A percentile compares a stretch with the other conserved stretches of the same genome.
phyloP scores from a whole-genome alignment of 2,888 invertebrate genomes.

The Clepsis dumicolana region DNA sequence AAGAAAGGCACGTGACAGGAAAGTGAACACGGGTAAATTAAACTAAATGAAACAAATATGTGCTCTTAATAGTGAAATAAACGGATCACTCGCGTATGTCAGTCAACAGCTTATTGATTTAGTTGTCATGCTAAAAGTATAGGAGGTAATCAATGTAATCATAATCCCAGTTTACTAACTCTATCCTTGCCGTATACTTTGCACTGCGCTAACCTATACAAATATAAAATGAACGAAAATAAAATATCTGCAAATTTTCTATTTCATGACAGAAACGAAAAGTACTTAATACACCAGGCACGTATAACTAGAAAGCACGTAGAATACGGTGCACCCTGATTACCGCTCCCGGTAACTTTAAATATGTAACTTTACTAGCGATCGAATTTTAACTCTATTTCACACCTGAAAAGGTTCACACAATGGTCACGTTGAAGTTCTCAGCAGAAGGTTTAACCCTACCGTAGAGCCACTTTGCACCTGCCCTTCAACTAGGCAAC shows the following conservation, averaged over 20 bases:
- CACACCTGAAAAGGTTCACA: constrained; percentile 1
- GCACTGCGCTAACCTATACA: too few species aligned
- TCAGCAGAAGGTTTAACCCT: constrained; percentile 19
- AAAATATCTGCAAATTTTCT: constrained; percentile 20
- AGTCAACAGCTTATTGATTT: too few species aligned
- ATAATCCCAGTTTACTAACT: too few species aligned
- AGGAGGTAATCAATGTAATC: too few species aligned
- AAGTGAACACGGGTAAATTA: too few species aligned
- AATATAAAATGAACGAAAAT: background rate
- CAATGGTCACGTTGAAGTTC: background rate
- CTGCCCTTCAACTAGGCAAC: constrained; percentile 33
- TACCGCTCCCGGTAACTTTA: constrained; percentile 20
- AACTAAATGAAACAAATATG: too few species aligned
- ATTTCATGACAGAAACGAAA: constrained; percentile 31
- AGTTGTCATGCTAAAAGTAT: too few species aligned
- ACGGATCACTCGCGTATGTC: too few species aligned
- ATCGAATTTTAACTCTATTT: constrained; percentile 15
- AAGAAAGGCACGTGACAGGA: too few species aligned
- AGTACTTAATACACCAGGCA: constrained; percentile 54
- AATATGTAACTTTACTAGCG: background rate
- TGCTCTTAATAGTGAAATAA: too few species aligned
- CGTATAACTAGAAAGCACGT: constrained; percentile 61
- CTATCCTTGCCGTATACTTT: too few species aligned
- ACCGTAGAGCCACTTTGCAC: constrained; percentile 25
- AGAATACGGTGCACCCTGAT: constrained; percentile 43